phyloP scores from a whole-genome alignment of 1,140 invertebrate genomes.

The Psix sp. region DNA sequence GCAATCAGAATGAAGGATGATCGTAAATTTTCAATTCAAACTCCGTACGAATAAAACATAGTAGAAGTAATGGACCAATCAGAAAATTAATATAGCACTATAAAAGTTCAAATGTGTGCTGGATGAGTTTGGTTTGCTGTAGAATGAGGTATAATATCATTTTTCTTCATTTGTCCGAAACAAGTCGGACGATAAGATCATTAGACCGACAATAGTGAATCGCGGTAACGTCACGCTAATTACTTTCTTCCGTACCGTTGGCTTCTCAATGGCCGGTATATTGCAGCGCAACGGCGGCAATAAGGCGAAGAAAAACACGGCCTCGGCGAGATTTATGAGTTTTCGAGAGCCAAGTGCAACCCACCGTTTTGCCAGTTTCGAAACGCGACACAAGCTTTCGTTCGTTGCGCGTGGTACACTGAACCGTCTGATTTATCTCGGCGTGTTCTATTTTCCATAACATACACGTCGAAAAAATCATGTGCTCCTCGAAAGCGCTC shows the following conservation, averaged over 20 bases:
- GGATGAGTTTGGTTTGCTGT: conserved; percentile 17
- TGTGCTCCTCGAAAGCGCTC: conserved; percentile 29
- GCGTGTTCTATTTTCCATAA: conserved; percentile 50
- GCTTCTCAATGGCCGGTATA: conserved; percentile 51
- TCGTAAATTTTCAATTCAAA: too few species aligned
- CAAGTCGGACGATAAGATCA: conserved; percentile 45
- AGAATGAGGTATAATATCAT: conserved; percentile 29
- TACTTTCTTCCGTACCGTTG: conserved; percentile 54
- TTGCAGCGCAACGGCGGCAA: conserved; percentile 48
- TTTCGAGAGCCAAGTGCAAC: conserved; percentile 56
- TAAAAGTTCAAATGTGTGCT: too few species aligned
- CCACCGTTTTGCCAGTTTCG: conserved; percentile 50
- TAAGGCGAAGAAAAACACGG: conserved; percentile 55
- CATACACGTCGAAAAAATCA: conserved; percentile 42
- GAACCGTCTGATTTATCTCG: conserved; percentile 58
- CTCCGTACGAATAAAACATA: too few species aligned
- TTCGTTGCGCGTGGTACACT: conserved; percentile 14
- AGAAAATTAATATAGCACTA: too few species aligned
- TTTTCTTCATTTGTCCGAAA: conserved; percentile 55
- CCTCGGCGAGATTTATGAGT: conserved; percentile 54
- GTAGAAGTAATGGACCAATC: too few species aligned
- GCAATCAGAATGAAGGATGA: too few species aligned
- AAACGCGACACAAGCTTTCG: conserved; percentile 49
- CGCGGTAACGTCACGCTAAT: conserved; percentile 49
- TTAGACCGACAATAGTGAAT: conserved; percentile 52